Base-by-base conservation (phyloP, 1,140 invertebrate species). In the Chironomus tepperi region DNA sequence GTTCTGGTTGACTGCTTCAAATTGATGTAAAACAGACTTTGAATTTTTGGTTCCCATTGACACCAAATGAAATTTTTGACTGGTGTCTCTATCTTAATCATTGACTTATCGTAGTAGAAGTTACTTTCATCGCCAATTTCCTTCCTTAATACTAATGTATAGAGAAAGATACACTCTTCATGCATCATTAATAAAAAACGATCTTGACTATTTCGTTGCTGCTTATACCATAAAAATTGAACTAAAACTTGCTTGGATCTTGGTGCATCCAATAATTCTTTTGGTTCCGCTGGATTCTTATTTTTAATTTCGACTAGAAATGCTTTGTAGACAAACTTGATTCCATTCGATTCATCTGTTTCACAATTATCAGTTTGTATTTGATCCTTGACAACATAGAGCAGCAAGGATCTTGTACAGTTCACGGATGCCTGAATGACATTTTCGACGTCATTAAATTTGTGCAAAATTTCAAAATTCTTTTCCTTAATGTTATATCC, bases 391-490 rank as follows among this genome's bases (percentile, higher is more conserved):
- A 85, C 83, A 64, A 91, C 85, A 80, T 87, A 91, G n/a, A 87
- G 88, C 67, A 92, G 78, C 74, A 91, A 79, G 7, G 87, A 88
- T 47, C 85, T 85, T 75, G 83, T 87, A 76, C 86, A 86, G 80
- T 93, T 93, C 3, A 92, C 85, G 8, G 89, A 90, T n/a, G 91
- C 91, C 84, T 93, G 92, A 74, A 93, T 88, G 42, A 92, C 84
- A 79, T 90, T 92, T 19, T 86, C 76, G 77, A 87, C 83, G 34
- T 86, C 83, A 9, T 85, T 78, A 80, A 92, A 91, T 19, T 84
- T 86, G 78, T 89, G 84, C 2, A 93, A 79, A 42, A 87, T 83
- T 78, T 88, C 79, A 18, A 89, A 80, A 42, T 80, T 79, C 77
- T 89, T 88, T 18, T 84, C 83, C 73, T 84, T 84, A 73, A 87